A percentile compares a stretch with the other conserved stretches of the same genome.
These are phyloP conservation scores for Cryptus viduatorius DNA, from an alignment of 2,888 invertebrate genomes.

Conservation along the genomic window DNA sequence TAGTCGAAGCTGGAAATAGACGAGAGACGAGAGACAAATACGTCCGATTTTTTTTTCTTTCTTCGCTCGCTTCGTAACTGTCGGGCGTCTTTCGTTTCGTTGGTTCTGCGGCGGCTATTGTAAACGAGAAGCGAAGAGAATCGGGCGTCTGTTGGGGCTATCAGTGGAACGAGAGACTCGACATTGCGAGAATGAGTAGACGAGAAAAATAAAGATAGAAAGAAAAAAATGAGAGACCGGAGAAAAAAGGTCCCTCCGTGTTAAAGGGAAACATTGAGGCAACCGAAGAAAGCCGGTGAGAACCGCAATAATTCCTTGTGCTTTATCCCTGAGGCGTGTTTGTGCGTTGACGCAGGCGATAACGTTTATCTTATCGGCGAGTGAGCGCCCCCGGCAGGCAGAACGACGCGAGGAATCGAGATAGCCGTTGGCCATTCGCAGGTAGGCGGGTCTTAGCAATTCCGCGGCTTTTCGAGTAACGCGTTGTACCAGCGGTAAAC, in stretches of 20 bases:
- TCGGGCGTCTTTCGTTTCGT: slow-evolving; percentile 57
- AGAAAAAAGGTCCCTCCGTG: slow-evolving; percentile 1
- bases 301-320: slow-evolving; percentile 55
- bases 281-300: slow-evolving; percentile 35
- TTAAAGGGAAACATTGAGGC: slow-evolving; percentile 9
- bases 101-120: slow-evolving; percentile 61
- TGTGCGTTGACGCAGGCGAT: slow-evolving; percentile 64
- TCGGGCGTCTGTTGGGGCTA: slow-evolving; percentile 15
- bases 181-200: slow-evolving; percentile 39
- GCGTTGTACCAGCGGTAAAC: background rate
- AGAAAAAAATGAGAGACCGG: slow-evolving; percentile 3
- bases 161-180: slow-evolving; percentile 36
- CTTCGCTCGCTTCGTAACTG: slow-evolving; percentile 61
- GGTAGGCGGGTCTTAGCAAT: slow-evolving; percentile 23
- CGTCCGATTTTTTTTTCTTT: slow-evolving; percentile 50
- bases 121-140: slow-evolving; percentile 30
- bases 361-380: slow-evolving; percentile 75
- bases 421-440: slow-evolving; percentile 54
- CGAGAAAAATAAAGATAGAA: slow-evolving; percentile 16
- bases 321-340: slow-evolving; percentile 40
- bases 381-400: slow-evolving; percentile 6
- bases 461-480: slow-evolving; percentile 20
- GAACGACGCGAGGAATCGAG: slow-evolving; percentile 35
- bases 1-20: slow-evolving; percentile 59
- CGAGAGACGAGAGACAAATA: slow-evolving; percentile 37